Evolutionary conservation across 2,888 invertebrate species (phyloP), one percentile per base, ranked within the genome.

Genomic region (Amiota mariae): DNA sequence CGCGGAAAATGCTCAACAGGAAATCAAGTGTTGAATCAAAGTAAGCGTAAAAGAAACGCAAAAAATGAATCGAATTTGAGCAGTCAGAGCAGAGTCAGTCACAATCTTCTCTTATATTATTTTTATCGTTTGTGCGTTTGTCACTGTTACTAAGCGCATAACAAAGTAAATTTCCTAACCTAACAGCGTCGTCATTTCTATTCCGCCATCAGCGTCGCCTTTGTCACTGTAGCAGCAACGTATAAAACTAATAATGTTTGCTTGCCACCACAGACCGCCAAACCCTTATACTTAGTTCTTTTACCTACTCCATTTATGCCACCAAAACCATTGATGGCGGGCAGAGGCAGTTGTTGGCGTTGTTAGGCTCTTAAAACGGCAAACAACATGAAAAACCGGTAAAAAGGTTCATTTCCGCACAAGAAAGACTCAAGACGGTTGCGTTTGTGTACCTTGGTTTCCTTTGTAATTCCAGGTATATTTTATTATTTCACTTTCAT

Each of bases 401-500:
- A 71, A 63, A 71, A 36, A 63, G 71, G 51, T 54, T 71, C 36
- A 71, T 71, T 71, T 71, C 71, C 71, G 71, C 54, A 56, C 46
- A 66, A 66, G n/a, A 12, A 48, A 48, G 49, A 10, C 48, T n/a
- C 8, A 36, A 2, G 36, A 6, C 36, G 6, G 6, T 36, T 36
- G 11, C 10, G 49, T 48, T 54, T 15, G 67, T 67, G 46, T 67
- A 8, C n/a, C 67, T 49, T 64, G 46, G 15, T 67, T 67, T 48
- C 48, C 48, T 67, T 12, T 64, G 12, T 46, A n/a, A 8, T 46
- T 15, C 8, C 36, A 36, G 20, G 57, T 12, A 57, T 18, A 13
- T 54, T 54, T 9, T 13, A 8, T 10, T 54, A n/a, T 54, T 54
- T 1, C 46, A 15, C 15, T 46, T 63, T 63, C 4, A 66, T 24